Evolutionary conservation across 2,888 invertebrate genomes (phyloP), one percentile per base, ranked within the genome.

Genomic region (Pseudoips prasinana): DNA sequence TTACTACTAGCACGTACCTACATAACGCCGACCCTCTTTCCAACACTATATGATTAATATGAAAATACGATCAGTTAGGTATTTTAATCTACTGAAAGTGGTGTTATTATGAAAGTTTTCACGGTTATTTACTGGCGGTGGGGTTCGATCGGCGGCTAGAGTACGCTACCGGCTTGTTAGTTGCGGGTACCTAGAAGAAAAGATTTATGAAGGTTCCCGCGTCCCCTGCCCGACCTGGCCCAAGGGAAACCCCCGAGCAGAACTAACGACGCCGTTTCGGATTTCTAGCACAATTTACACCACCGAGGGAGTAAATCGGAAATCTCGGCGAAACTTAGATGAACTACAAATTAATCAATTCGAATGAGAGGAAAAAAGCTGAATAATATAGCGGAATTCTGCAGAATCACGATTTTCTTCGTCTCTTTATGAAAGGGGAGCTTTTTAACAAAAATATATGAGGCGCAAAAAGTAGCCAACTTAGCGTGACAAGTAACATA

Each of bases 261-360:
- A 86, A 81, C 82, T 85, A 86, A 87, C 85, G 84, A 84, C 64
- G 74, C 74, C 80, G 79, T 74, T 76, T 83, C 80, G 78, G 76
- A 82, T 85, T 84, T 82, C 84, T 60, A 81, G 76, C 73, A 76
- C 78, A 83, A 86, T 84, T 87, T 86, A 85, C 83, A 78, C 80
- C 70, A 59, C 63, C 58, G 61, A 57, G 66, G 66, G 71, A 69
- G 68, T 60, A 57, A 68, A 71, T 63, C 67, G 73, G 69, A 75
- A 78, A 78, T 77, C 76, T 75, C 76, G 41, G 72, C 47, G 63
- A 70, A 74, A 75, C 78, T 76, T 67, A 72, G 70, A 75, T 64
- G 71, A 73, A 64, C 64, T 60, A 65, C 64, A 66, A 71, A 77
- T 80, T 77, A 77, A 73, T 76, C 76, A 75, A 66, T 64, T 58